Evolutionary conservation across 2,113 vertebrate genomes (phyloP), one percentile per base, ranked within the genome.

Genomic region (Gopherus flavomarginatus): DNA sequence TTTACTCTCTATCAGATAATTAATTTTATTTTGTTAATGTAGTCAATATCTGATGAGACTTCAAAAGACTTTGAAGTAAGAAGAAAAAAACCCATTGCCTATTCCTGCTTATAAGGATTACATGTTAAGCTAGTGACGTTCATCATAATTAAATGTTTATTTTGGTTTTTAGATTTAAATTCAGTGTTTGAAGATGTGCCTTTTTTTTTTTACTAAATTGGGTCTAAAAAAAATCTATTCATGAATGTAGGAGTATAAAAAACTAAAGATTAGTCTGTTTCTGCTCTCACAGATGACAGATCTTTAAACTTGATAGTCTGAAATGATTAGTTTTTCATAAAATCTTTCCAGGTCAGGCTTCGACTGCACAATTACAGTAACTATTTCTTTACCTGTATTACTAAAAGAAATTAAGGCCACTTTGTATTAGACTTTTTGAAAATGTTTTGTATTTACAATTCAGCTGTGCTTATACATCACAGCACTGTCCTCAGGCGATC

Each of bases 171-270:
- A 97, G 69, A 94, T 88, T 98, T 97, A 96, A 97, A 96, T 93
- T 98, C 95, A 97, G 81, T 94, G 89, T 97, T 97, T 96, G 94
- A 98, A 96, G 92, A 98, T 97, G 98, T 98, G 98, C 98, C 98
- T 98, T 98, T 96, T 56, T 44, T 44, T 44, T 75, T 94, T 97
- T 97, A 97, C 97, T 97, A 97, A 97, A 97, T 96, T 97, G 90
- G 93, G 94, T 96, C 38, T 96, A 93, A 92, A 88, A 88, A 95
- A 98, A 95, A 95, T 95, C 90, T 96, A 94, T 95, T 81, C 91
- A 95, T 29, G 98, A 98, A 98, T 98, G 98, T 98, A 98, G 97
- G 85, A 97, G 87, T 96, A 96, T 95, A 92, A 97, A 97, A 93
- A 91, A 91, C 78, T 89, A 82, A 95, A 96, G 90, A 81, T 95